phyloP scores from a whole-genome alignment of 2,888 invertebrate species.

The Rhaphigaster nebulosa region DNA sequence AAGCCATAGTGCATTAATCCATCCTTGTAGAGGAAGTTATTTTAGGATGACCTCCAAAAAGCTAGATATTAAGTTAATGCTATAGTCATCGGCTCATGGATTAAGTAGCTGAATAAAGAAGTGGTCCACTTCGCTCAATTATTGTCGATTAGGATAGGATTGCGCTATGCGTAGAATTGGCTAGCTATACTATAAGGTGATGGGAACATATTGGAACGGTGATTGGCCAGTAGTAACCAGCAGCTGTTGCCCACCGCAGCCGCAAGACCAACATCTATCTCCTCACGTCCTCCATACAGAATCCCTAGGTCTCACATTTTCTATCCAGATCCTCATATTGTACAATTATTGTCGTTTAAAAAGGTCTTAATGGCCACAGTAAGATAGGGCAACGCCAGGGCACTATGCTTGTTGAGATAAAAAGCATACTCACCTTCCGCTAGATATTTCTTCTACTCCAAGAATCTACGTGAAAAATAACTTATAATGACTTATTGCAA shows the following conservation, averaged over 20 bases:
- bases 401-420: neutral
- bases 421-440: neutral
- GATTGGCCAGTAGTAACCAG: neutral
- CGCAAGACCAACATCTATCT: neutral
- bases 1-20: too few relatives aligned
- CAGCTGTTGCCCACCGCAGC: neutral
- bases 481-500: too few relatives aligned
- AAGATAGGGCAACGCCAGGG: neutral
- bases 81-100: too few relatives aligned
- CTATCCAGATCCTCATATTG: neutral
- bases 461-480: too few relatives aligned
- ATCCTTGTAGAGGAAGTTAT: too few relatives aligned
- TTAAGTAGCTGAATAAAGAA: too few relatives aligned
- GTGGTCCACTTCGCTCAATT: too few relatives aligned
- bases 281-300: neutral
- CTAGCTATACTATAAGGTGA: neutral
- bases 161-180: neutral
- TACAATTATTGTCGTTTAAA: neutral
- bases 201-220: neutral
- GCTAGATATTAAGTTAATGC: too few relatives aligned
- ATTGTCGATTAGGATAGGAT: neutral
- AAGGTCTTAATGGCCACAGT: neutral
- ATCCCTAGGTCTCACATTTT: neutral
- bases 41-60: too few relatives aligned
- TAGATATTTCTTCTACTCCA: too few relatives aligned